Base-by-base conservation (phyloP, 1,140 invertebrate genomes). In the Ganaspis sp. region DNA sequence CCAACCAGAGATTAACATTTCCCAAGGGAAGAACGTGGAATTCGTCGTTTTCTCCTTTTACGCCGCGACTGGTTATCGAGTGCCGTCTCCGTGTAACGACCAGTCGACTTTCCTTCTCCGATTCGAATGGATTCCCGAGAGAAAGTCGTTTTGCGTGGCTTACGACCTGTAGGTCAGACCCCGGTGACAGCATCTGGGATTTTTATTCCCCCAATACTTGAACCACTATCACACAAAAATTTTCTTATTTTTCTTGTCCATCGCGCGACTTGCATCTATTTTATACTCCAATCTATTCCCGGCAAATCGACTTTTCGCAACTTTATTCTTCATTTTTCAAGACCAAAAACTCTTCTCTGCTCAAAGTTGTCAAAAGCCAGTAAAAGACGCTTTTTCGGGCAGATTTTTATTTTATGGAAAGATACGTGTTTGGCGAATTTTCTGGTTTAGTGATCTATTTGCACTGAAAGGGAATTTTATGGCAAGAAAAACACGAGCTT, bases 81-180 rank as follows among this genome's bases (percentile, higher is more conserved):
- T 58, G 54, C 54, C 23, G 54, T 29, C 21, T 58, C 54, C 54
- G 54, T 58, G 23, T 58, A 58, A 58, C 53, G 53, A 58, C 54
- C 54, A 58, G 42, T 45, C 42, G 42, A 45, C 42, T 45, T 45
- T 40, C 38, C 38, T 40, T 40, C 38, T 40, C 15, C 42, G 42
- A 58, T 23, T 58, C 54, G 11, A 54, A 54, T 54, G 49, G 54
- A 58, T 58, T 58, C 54, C 54, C 54, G 54, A 58, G 54, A 58
- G 54, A 58, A 58, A 58, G 54, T 58, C 21, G 54, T 58, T 58
- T 54, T 58, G 54, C 54, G 54, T 58, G 54, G 54, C 54, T 58
- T 58, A 58, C 54, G 54, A 58, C 54, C 54, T 29, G 8, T 4
- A 9, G 54, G 54, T 58, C 23, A 58, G 54, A 29, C 54, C 23